Percentiles rank a stretch among this genome's conserved stretches.
phyloP scores from a whole-genome alignment of 2,113 vertebrate species.

The Choloepus hoffmanni region DNA sequence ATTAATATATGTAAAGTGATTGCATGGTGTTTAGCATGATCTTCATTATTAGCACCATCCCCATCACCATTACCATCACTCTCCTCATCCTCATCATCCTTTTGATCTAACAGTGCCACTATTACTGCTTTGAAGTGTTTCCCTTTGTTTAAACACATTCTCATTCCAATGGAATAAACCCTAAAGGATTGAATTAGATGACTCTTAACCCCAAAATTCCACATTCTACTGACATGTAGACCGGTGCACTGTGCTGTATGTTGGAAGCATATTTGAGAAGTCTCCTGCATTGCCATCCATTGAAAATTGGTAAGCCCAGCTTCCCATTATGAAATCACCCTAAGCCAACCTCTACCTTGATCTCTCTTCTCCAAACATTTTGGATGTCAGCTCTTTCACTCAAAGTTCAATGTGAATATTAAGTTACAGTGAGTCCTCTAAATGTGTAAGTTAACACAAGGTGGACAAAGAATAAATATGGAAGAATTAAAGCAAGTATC shows the following conservation, averaged over 20 bases:
- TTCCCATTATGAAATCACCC: not conserved
- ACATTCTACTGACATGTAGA: not conserved
- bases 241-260: not conserved
- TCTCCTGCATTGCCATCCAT: not conserved
- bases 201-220: not conserved
- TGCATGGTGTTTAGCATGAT: not conserved
- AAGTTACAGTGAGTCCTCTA: not conserved
- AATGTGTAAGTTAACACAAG: not conserved
- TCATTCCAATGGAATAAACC: not conserved
- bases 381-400: not conserved
- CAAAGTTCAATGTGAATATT: not conserved
- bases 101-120: not conserved
- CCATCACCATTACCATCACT: not conserved
- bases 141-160: not conserved
- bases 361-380: not conserved
- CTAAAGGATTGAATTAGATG: not conserved
- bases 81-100: not conserved
- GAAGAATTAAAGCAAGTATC: not conserved
- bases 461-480: not conserved
- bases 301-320: not conserved
- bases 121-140: not conserved
- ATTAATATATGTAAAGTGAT: not conserved
- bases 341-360: not conserved
- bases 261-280: not conserved
- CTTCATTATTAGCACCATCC: not conserved